Conservation (phyloP, 35 echinoderm and acorn worm genomes). For the Chiridota heheva region DNA sequence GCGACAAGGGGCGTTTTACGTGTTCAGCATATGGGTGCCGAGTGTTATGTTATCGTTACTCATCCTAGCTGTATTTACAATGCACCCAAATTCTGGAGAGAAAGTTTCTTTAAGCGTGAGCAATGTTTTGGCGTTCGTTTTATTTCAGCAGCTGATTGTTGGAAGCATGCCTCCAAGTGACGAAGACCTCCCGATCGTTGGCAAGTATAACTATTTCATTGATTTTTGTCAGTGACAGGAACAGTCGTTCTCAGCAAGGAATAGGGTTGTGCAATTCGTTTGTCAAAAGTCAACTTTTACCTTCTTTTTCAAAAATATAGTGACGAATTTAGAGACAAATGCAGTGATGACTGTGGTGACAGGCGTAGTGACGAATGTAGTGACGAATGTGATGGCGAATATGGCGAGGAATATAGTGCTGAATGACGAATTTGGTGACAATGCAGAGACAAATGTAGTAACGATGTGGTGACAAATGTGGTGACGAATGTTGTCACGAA, state of each 20-base stretch:
- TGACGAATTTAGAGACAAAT: no score
- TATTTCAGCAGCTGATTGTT: slow-evolving; percentile 64
- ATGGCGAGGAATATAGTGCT: no score
- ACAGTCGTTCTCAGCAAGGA: neutral
- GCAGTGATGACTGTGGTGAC: no score
- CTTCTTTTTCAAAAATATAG: neutral
- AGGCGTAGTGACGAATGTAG: no score
- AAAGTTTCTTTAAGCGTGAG: slow-evolving; percentile 57
- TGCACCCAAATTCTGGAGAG: slow-evolving; percentile 69
- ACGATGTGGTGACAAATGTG: no score
- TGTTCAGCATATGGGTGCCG: slow-evolving; percentile 44
- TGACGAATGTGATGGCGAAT: no score
- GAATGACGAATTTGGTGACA: no score
- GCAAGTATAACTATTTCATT: neutral
- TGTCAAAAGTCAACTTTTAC: neutral
- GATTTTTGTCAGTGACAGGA: neutral
- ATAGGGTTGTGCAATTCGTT: neutral
- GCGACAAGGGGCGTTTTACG: slow-evolving; percentile 42
- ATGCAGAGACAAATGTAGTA: no score
- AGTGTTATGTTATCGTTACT: slow-evolving; percentile 28
- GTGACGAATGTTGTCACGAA: no score
- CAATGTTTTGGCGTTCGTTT: slow-evolving; percentile 62
- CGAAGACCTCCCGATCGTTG: slow-evolving; percentile 39
- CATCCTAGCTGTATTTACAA: slow-evolving; percentile 29
- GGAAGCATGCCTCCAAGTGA: slow-evolving; percentile 58